Conservation (phyloP, 2,113 vertebrate species). For the Anser brachyrhynchus region DNA sequence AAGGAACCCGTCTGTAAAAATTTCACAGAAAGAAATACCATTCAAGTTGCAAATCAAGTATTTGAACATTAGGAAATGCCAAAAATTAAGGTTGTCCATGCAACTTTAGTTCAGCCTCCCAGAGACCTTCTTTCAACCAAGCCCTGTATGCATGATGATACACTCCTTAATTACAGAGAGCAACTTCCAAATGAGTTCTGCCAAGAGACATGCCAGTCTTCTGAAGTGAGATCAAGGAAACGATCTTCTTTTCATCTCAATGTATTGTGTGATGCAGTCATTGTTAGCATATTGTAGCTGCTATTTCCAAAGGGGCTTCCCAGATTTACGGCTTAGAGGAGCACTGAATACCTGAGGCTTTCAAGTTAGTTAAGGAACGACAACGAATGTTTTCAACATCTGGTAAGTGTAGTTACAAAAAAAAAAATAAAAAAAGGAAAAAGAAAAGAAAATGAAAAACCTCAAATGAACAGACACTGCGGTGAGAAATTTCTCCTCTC, state of each 20-base stretch:
- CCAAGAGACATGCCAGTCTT: conserved; percentile 40
- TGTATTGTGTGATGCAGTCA: neutral
- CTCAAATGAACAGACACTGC: neutral
- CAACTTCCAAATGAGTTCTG: conserved; percentile 59
- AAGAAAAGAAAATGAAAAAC: neutral
- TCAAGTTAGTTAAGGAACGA: neutral
- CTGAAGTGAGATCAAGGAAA: conserved; percentile 47
- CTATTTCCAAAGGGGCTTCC: conserved; percentile 59
- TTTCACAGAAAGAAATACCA: neutral
- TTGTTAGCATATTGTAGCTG: conserved; percentile 54
- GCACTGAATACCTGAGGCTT: conserved; percentile 10
- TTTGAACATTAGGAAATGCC: neutral
- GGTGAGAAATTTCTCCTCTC: neutral
- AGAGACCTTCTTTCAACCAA: neutral
- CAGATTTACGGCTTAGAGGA: conserved; percentile 47
- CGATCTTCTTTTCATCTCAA: conserved; percentile 31
- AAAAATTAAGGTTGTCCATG: neutral
- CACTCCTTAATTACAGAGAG: conserved; percentile 47
- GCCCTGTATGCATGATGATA: neutral
- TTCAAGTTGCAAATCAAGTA: neutral
- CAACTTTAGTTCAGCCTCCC: neutral
- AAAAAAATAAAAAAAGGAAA: too few species aligned
- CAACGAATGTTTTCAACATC: neutral
- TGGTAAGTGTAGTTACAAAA: neutral
- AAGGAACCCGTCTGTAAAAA: neutral